Evolutionary conservation across 1,140 invertebrate genomes (phyloP).

Genomic region (Lutraria rhynchaena): DNA sequence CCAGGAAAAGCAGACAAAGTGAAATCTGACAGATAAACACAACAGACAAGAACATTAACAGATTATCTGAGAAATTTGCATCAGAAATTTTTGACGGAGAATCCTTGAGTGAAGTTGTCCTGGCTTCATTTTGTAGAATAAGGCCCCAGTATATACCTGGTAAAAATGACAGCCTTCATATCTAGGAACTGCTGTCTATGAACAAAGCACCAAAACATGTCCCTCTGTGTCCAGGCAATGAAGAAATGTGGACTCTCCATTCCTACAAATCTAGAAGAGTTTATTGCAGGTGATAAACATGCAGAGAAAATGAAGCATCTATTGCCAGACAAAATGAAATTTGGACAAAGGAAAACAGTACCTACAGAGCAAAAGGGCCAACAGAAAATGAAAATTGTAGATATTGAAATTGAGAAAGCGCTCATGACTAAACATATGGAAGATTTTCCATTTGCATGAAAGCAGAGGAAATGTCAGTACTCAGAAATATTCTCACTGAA

Average conservation of each 20-base stretch:
- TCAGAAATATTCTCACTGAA: slow-evolving; percentile 3
- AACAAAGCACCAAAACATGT: no score
- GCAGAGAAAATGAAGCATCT: background rate
- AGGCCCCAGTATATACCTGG: background rate
- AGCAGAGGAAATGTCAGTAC: slow-evolving; percentile 32
- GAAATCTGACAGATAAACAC: no score
- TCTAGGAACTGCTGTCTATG: slow-evolving; percentile 8
- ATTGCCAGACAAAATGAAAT: background rate
- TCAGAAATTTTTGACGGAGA: slow-evolving; percentile 4
- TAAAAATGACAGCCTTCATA: slow-evolving; percentile 2
- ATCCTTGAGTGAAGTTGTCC: background rate
- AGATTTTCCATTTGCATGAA: background rate
- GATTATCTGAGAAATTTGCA: no score
- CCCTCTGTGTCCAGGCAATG: no score
- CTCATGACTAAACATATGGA: background rate
- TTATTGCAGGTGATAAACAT: no score
- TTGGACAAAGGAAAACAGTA: slow-evolving; percentile 16
- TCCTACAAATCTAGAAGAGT: no score
- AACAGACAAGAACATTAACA: background rate
- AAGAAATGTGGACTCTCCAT: no score
- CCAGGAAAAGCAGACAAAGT: no score
- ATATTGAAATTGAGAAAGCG: background rate
- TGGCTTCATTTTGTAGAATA: slow-evolving; percentile 4
- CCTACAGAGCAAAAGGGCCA: background rate
- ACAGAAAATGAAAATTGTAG: background rate